Evolutionary conservation across 2,113 vertebrate genomes (phyloP), one percentile per base, ranked within the genome.

Genomic region (Recurvirostra avosetta): DNA sequence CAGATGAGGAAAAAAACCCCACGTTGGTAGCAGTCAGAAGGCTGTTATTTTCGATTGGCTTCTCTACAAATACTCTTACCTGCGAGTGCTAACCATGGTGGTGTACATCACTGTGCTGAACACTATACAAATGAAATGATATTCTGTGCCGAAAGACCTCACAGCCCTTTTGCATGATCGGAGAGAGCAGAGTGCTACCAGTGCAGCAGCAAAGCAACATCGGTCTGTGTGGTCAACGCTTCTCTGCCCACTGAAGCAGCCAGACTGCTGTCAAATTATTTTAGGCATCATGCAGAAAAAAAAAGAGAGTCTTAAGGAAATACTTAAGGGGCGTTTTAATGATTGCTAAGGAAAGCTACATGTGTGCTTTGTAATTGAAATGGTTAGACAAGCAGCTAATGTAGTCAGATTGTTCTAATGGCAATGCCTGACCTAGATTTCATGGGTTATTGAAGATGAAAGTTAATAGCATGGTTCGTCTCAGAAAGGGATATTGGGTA

Each of bases 361-460:
- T 76, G n/a, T 55, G 70, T 70, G 61, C 50, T 92, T 47, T 70
- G 73, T 81, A 32, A 82, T 5, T 87, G 80, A 70, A 94, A 71
- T 73, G 77, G 77, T 92, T 92, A 82, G 90, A 66, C 72, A 81
- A 30, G 86, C 88, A 84, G 94, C 73, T 95, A 74, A 89, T 72
- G 52, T 56, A 53, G 65, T 90, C 77, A 81, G 88, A 86, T 94
- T 66, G 82, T 94, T 93, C 88, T 94, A 88, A 94, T 86, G 88
- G 96, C 92, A 52, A 45, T 21, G 49, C 71, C 59, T 96, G 97
- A 91, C 93, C 96, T 94, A 94, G 61, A 95, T 97, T 97, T 96
- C 80, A 22, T 71, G 91, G 93, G 92, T 92, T 92, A 63, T 43
- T 95, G 92, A 82, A 85, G 88, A 74, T 71, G 76, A 36, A 83